Evolutionary conservation across 2,888 invertebrate species (phyloP).

Genomic region (Pegoplata infirma): DNA sequence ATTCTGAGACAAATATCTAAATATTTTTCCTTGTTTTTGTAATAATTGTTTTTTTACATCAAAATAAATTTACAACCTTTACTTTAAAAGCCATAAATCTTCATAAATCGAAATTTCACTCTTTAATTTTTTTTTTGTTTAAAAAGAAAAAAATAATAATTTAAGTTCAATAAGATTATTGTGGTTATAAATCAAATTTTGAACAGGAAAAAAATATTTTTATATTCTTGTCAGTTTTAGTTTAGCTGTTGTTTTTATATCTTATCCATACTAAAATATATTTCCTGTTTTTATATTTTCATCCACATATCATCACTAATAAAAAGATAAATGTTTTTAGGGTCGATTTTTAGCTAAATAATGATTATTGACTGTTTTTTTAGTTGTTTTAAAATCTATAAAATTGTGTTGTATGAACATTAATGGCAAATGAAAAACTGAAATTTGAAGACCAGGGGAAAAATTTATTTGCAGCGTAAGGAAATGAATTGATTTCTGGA

Average conservation of each 20-base stretch:
- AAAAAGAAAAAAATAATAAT: too few relatives aligned
- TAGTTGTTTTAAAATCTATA: too few relatives aligned
- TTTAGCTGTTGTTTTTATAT: not conserved
- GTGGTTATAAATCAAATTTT: not conserved
- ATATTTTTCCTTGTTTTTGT: too few relatives aligned
- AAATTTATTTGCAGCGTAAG: too few relatives aligned
- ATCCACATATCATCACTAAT: slow-evolving; percentile 6
- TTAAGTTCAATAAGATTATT: not conserved
- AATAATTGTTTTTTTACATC: too few relatives aligned
- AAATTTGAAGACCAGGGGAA: too few relatives aligned
- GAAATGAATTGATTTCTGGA: too few relatives aligned
- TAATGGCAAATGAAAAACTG: too few relatives aligned
- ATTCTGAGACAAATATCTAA: too few relatives aligned
- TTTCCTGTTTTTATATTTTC: slow-evolving; percentile 31
- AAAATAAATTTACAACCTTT: not conserved
- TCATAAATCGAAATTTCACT: not conserved
- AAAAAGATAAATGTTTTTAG: slow-evolving; percentile 34
- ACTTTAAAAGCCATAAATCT: not conserved
- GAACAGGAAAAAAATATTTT: not conserved
- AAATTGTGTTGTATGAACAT: too few relatives aligned
- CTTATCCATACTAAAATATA: not conserved
- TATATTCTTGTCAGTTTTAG: not conserved
- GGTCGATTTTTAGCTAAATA: slow-evolving; percentile 24
- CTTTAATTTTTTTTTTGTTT: too few relatives aligned
- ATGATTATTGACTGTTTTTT: slow-evolving; percentile 31